Evolutionary conservation across 2,888 invertebrate species (phyloP), one percentile per base, ranked within the genome.

Genomic region (Bursaphelenchus okinawaensis): DNA sequence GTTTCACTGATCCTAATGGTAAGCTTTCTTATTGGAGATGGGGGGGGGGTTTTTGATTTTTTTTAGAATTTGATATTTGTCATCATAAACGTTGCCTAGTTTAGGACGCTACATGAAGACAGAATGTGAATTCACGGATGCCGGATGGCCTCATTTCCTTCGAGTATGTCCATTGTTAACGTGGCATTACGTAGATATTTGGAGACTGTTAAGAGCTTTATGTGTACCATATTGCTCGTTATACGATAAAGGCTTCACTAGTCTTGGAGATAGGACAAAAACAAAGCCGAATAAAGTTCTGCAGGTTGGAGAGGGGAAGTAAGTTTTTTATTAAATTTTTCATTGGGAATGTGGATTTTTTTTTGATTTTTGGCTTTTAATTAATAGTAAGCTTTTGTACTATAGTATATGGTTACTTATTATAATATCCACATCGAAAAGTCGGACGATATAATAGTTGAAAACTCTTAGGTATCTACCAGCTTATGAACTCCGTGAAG

Each of bases 201-300:
- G 98, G 98, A 87, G 88, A 63, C 93, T 93, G 81, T 87, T 96
- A 6, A 84, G 90, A 23, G 86, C 87, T 52, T 87, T 90, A 60
- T 86, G 88, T 66, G 88, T 96, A 63, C 91, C 93, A 23, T 98
- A 95, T 83, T 98, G 96, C 83, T 63, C 87, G 31, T 86, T 98
- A 0, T 98, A 98, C 83, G 90, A 95, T 83, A 84, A 87, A 82
- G 96, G 96, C 86, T 91, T 85, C 85, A 93, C 93, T 0, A 94
- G 93, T 27, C 86, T 94, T 75, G 94, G 93, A 58, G 89, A 89
- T 82, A 87, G 87, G 67, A 86, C 87, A 51, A 91, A 92, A 83
- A 93, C 93, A 0, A 83, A 87, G 68, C 90, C 88, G 0, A 93
- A 94, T 86, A 90, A 90, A 0, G 85, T 88, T 40, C 84, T 92